Conservation (phyloP, 2,888 invertebrate genomes). For the Chymomyza fuscimana region DNA sequence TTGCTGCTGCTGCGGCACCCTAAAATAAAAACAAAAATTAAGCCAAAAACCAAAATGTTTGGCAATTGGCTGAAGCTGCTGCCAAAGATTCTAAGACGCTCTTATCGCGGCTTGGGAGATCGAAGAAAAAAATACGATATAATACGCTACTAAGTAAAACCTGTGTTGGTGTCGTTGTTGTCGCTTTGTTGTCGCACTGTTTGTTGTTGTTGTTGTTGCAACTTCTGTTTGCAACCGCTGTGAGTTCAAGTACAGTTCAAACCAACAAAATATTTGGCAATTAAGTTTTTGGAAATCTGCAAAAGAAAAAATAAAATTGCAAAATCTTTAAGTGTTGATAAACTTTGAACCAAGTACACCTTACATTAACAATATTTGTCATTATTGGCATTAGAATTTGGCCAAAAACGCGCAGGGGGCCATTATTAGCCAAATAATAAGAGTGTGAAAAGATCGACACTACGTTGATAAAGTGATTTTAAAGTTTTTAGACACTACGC, state of each 20-base stretch:
- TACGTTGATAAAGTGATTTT: too few species aligned
- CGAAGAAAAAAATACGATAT: slow-evolving; percentile 11
- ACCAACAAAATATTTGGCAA: slow-evolving; percentile 36
- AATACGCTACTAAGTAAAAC: slow-evolving; percentile 32
- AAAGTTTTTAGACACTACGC: too few species aligned
- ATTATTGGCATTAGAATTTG: not conserved
- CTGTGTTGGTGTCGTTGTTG: slow-evolving; percentile 43
- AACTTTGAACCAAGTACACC: not conserved
- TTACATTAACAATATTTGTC: not conserved
- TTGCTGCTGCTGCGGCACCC: slow-evolving; percentile 63
- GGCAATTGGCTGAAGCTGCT: slow-evolving; percentile 14
- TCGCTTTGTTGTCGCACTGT: slow-evolving; percentile 10
- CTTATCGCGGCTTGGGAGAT: slow-evolving; percentile 28
- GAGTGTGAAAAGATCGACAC: too few species aligned
- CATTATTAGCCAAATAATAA: too few species aligned
- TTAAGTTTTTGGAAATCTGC: slow-evolving; percentile 13
- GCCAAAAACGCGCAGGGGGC: not conserved
- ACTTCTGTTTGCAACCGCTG: slow-evolving; percentile 22
- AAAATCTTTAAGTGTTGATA: not conserved
- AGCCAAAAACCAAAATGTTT: not conserved
- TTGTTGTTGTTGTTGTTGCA: slow-evolving; percentile 8
- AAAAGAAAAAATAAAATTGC: not conserved
- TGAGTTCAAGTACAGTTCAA: slow-evolving; percentile 53
- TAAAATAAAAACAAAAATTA: slow-evolving; percentile 34
- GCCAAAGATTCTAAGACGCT: slow-evolving; percentile 30